Evolutionary conservation across 1,140 invertebrate species (phyloP).

Genomic region (Brachionus rubens): DNA sequence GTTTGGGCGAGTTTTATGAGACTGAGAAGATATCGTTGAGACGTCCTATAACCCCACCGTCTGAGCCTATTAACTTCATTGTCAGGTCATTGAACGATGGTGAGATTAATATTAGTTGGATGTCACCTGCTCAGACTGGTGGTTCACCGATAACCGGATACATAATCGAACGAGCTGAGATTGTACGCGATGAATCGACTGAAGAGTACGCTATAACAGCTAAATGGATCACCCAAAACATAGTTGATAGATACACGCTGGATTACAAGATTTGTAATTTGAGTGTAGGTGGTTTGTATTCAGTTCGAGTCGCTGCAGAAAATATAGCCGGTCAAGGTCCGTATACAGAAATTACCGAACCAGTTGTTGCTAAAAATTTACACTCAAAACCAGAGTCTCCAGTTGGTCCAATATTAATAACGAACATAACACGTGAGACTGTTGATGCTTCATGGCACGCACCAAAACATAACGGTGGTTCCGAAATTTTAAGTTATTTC

Average conservation of each 20-base stretch:
- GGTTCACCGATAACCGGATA: conserved; percentile 73
- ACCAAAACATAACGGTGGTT: conserved; percentile 90
- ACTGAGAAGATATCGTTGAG: background rate
- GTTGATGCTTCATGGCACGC: conserved; percentile 90
- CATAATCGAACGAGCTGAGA: conserved; percentile 73
- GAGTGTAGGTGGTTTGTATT: conserved; percentile 11
- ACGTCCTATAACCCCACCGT: background rate
- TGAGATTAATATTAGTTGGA: conserved; percentile 66
- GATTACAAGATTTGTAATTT: conserved; percentile 24
- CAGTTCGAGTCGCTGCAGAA: conserved; percentile 40
- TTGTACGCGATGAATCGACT: conserved; percentile 62
- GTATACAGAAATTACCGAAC: background rate
- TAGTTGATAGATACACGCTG: conserved; percentile 12
- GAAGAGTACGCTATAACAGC: background rate
- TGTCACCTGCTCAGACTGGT: conserved; percentile 85
- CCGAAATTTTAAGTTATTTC: conserved; percentile 91
- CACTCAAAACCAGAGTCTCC: conserved; percentile 74
- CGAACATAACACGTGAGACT: conserved; percentile 87
- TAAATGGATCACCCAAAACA: conserved; percentile 9
- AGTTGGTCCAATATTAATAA: conserved; percentile 85
- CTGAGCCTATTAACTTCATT: background rate
- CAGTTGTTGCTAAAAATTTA: conserved; percentile 13
- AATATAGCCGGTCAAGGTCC: background rate
- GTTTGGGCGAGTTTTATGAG: conserved; percentile 72
- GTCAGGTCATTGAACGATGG: background rate